Evolutionary conservation across 2,888 invertebrate genomes (phyloP), one percentile per base, ranked within the genome.

Genomic region (Azorinus chamasolen): DNA sequence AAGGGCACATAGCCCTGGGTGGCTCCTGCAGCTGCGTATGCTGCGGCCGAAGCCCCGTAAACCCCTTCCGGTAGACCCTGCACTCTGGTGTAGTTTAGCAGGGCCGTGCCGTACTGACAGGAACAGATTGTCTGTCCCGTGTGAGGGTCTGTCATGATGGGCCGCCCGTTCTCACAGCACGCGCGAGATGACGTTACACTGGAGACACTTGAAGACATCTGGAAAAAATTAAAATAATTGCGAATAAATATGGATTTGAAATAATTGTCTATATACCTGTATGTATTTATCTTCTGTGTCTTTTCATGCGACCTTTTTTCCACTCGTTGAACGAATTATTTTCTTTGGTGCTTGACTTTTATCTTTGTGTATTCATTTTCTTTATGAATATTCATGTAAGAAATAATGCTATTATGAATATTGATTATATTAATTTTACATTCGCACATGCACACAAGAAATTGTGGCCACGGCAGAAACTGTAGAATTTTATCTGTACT

Each of bases 141-240:
- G 79, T 89, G 90, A 2, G 92, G 92, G 76, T 92, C 91, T 1
- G 92, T 91, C 86, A 91, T 86, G 14, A 92, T 88, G 2, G 91
- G 91, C 1, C 97, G 95, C 85, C 97, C 97, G 84, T 97, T 97
- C 94, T 98, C 97, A 94, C 98, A 97, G 94, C 98, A 97, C 18
- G 86, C 86, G 43, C 88, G 79, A 25, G 83, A 65, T 20, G 83
- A 80, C 18, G 88, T 79, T 4, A 88, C 71, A 24, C 85, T 77
- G 4, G 89, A 76, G 8, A 79, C 82, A 27, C 84, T 73, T 18
- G 83, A 78, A 8, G 87, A 74, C 84, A 88, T 86, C 85, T 87
- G 77, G 51, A 83, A 83, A 27, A 25, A 8, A 57, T 12, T 41
- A 41, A 12, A 54, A 22, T 24, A 18, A 53, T 12, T 53, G n/a